Conservation (phyloP, 2,113 vertebrate species). For the Petromus typicus region DNA sequence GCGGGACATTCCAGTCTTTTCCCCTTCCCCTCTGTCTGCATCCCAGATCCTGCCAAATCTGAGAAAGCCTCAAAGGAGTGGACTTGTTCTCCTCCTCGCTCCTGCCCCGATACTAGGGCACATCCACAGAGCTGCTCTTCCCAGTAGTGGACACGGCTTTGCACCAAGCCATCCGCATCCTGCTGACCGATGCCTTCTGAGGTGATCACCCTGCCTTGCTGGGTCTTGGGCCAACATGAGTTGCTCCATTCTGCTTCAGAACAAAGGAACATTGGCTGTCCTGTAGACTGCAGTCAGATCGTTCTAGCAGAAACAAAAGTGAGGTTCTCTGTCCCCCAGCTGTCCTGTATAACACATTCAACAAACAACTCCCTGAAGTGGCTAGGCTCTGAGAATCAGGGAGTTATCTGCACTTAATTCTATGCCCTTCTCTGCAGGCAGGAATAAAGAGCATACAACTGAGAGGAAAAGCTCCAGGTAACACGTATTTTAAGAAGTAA, state of each 20-base stretch:
- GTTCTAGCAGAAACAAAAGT: background rate
- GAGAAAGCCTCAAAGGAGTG: background rate
- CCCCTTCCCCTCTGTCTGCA: background rate
- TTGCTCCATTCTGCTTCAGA: background rate
- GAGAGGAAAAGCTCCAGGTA: background rate
- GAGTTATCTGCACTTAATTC: background rate
- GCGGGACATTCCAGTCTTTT: background rate
- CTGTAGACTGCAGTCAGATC: background rate
- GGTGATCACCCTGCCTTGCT: background rate
- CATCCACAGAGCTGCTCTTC: conserved; percentile 15
- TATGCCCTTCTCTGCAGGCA: background rate
- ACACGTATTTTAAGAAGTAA: conserved; percentile 2
- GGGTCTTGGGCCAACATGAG: background rate
- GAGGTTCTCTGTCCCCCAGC: background rate
- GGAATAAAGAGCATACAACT: background rate
- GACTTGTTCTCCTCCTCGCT: background rate
- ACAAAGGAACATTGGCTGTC: background rate
- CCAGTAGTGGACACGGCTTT: background rate
- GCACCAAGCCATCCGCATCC: background rate
- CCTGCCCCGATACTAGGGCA: background rate
- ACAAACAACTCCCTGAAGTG: background rate
- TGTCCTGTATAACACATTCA: background rate
- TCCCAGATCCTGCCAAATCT: background rate
- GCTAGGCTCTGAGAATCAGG: background rate
- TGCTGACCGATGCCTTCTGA: too few species aligned